Conservation (phyloP, 2,888 invertebrate genomes). For the Acanthoscelides obtectus region DNA sequence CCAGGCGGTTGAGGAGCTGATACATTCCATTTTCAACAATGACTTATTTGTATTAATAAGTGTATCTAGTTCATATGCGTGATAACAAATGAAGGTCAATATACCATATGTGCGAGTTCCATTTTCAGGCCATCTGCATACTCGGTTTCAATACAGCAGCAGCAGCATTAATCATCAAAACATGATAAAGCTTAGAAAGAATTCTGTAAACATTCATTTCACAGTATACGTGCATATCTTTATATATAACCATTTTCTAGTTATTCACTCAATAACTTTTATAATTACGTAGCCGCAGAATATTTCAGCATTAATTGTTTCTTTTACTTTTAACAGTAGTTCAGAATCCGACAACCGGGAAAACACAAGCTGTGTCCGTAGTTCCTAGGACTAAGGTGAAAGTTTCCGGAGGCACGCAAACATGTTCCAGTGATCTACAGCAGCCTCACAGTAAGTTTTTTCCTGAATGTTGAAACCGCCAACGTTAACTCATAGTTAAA, state of each 20-base stretch:
- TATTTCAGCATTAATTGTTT: neutral
- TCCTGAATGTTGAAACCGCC: too few species aligned
- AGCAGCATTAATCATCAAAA: neutral
- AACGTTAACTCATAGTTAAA: too few species aligned
- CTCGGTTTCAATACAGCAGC: neutral
- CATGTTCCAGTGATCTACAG: slow-evolving; percentile 51
- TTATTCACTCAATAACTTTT: neutral
- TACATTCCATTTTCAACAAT: too few species aligned
- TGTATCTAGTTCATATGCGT: neutral
- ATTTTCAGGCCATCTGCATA: neutral
- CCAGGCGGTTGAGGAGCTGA: too few species aligned
- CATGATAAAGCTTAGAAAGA: neutral
- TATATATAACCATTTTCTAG: neutral
- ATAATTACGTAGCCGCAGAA: too few species aligned
- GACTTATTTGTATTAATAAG: neutral
- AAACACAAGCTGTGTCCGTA: slow-evolving; percentile 78
- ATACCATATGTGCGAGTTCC: neutral
- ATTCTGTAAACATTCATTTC: neutral
- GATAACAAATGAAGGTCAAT: neutral
- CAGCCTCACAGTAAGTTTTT: slow-evolving; percentile 32
- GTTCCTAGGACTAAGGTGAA: slow-evolving; percentile 84
- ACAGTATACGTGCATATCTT: neutral
- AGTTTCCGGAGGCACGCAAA: slow-evolving; percentile 87
- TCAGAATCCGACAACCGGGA: slow-evolving; percentile 39
- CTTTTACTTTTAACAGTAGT: slow-evolving; percentile 30